Evolutionary conservation across 2,797 vertebrate genomes (phyloP).

Genomic region (Champsocephalus esox): DNA sequence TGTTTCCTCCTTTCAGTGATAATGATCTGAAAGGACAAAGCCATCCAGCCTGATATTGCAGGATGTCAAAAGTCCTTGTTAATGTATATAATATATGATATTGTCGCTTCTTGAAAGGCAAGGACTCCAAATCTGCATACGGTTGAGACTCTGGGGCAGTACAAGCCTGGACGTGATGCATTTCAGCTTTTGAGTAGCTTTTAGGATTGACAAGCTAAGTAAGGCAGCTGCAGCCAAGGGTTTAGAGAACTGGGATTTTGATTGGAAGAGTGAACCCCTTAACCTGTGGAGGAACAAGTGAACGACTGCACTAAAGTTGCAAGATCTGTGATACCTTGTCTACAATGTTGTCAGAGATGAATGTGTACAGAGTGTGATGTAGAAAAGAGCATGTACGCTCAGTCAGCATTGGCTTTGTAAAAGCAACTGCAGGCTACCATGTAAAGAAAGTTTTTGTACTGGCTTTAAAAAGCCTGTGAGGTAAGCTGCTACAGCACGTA

Average conservation of each 20-base stretch:
- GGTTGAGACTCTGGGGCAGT: constrained; percentile 4
- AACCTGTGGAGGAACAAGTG: not conserved
- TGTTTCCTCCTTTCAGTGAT: constrained; percentile 69
- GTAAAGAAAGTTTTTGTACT: constrained; percentile 28
- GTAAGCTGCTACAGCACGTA: not conserved
- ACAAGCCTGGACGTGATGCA: constrained; percentile 37
- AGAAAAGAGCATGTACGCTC: constrained; percentile 21
- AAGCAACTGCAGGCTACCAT: constrained; percentile 27
- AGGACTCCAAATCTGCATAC: constrained; percentile 19
- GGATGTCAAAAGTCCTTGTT: constrained; percentile 47
- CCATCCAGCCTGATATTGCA: constrained; percentile 46
- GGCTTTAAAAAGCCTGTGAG: constrained; percentile 7
- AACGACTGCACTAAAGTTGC: not conserved
- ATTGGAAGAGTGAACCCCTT: constrained; percentile 30
- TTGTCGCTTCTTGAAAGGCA: constrained; percentile 32
- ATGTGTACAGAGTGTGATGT: not conserved
- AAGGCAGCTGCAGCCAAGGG: constrained; percentile 15
- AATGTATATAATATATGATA: constrained; percentile 25
- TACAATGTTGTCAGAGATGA: constrained; percentile 8
- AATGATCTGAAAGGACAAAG: constrained; percentile 73
- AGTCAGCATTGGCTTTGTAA: constrained; percentile 24
- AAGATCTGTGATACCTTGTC: constrained; percentile 9
- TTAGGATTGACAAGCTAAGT: constrained; percentile 43
- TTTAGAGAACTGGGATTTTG: constrained; percentile 27
- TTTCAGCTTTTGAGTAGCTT: constrained; percentile 46